Evolutionary conservation across 2,113 vertebrate species (phyloP), one percentile per base, ranked within the genome.

Genomic region (Falco punctatus): DNA sequence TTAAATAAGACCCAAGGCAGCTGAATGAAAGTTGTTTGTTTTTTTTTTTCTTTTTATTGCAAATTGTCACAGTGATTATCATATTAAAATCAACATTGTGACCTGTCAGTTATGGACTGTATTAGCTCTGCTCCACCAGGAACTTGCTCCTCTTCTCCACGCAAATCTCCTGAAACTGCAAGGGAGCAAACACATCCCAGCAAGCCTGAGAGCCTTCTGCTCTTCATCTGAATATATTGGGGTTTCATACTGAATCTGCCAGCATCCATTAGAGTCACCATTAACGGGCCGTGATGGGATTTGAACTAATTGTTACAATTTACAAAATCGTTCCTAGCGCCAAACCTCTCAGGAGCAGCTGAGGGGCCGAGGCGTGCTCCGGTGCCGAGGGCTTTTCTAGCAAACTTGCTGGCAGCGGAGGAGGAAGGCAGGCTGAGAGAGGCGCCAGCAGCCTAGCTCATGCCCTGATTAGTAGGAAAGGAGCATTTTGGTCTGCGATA

Each of bases 231-330:
- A 84, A 71, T 91, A 81, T 71, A 73, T 94, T 94, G 81, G 61
- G 38, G 67, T 95, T 92, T 86, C 84, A 67, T 81, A 30, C 61
- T 86, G 55, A 55, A 48, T 57, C 84, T 71, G 89, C 72, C 95
- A 94, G 2, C 81, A 91, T 32, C 44, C 44, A 81, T 96, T 94
- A 96, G 48, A 74, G 48, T 95, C 95, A 94, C 69, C 52, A 91
- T 95, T 96, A 96, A 81, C 0, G 0, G 61, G 61, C 70, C 44
- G 8, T 35, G 52, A 23, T 79, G 83, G 84, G 83, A 92, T 96
- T 89, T 89, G 69, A 92, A 66, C 65, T 81, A 89, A 91, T 74
- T 6, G 2, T 61, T 51, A 73, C 38, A 35, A 81, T 81, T 94
- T 92, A 66, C 32, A 71, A 67, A 94, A 72, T 65, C 0, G 0